Percentiles rank a stretch among this genome's conserved stretches.
Evolutionary conservation across 2,888 invertebrate species (phyloP).

Genomic region (Syrista parreyssii): DNA sequence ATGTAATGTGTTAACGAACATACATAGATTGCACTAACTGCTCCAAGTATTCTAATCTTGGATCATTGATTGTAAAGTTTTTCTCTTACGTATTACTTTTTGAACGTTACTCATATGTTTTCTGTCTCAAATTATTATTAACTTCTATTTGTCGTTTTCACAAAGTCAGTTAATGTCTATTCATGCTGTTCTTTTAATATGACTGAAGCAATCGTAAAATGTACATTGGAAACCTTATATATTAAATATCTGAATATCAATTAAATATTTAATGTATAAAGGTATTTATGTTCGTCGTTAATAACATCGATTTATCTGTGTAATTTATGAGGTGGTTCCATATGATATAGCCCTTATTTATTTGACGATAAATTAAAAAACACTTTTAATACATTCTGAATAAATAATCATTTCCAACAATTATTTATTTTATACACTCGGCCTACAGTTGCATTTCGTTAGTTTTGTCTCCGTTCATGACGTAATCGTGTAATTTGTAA

Average conservation of each 20-base stretch:
- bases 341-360: neutral
- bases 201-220: conserved; percentile 4
- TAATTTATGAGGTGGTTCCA: neutral
- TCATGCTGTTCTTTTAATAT: neutral
- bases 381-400: neutral
- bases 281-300: neutral
- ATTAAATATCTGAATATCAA: neutral
- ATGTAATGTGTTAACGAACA: neutral
- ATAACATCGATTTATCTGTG: neutral
- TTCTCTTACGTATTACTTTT: neutral
- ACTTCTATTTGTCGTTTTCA: neutral
- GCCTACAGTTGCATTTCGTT: neutral
- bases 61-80: neutral
- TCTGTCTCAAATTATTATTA: neutral
- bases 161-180: neutral
- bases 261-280: neutral
- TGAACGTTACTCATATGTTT: neutral
- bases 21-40: neutral
- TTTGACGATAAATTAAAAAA: neutral
- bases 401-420: neutral
- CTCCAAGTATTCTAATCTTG: neutral
- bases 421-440: neutral
- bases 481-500: neutral
- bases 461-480: neutral
- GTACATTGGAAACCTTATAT: conserved; percentile 1